Evolutionary conservation across 2,888 invertebrate species (phyloP), one percentile per base, ranked within the genome.

Genomic region (Syritta pipiens): DNA sequence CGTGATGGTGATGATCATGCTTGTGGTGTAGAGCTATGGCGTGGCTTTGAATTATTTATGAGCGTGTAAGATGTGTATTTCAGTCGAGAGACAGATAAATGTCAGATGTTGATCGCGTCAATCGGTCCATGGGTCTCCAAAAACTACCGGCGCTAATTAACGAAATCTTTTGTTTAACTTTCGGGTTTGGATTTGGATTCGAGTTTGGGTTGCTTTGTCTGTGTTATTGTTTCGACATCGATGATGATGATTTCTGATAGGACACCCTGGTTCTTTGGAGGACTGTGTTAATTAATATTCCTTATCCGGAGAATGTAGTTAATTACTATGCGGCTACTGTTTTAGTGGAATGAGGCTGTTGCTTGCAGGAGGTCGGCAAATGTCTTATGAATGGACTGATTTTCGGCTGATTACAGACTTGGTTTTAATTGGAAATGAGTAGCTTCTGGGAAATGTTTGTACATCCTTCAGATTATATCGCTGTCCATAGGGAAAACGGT

Each of bases 281-380:
- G 59, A 59, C 71, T 77, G 71, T 76, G 76, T 24, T 44, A 76
- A 76, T 76, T 57, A 32, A 49, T 20, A 46, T 71, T 71, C 71
- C 71, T 77, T 77, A 65, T 77, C 71, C 59, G 26, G 17, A 10
- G 59, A 77, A 20, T 65, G 51, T 59, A 77, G 59, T 71, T 71
- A 77, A 77, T 77, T 77, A 77, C 63, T 59, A 48, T 26, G 37
- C 51, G 20, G 76, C 76, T 77, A 71, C 76, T 63, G 76, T 71
- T 57, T 57, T 69, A 40, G 57, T 30, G 22, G 17, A 37, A 17
- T 37, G 24, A 55, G 40, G 69, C 74, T 59, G 28, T 42, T 65
- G 48, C 17, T 32, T n/a, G 62, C 71, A 4, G 28, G 26, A 5
- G 49, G 44, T 30, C 24, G 35, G 53, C 14, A 12, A 12, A 30